Evolutionary conservation across 2,888 invertebrate species (phyloP).

Genomic region (Mythimna impura): DNA sequence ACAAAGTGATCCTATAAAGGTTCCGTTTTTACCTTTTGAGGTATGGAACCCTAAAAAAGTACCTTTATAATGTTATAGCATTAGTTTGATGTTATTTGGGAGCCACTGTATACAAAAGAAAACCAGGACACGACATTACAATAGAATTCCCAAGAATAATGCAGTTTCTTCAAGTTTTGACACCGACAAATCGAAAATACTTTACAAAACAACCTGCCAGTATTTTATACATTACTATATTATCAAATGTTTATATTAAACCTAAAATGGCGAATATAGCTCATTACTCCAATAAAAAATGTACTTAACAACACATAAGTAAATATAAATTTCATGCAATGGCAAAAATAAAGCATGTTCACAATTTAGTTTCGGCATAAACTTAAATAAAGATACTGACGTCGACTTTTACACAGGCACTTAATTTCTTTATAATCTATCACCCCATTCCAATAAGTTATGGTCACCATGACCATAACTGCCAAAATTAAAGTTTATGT

Average conservation of each 20-base stretch:
- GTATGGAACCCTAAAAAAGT: background rate
- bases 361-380: conserved; percentile 37
- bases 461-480: conserved; percentile 9
- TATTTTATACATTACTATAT: conserved; percentile 5
- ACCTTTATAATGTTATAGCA: background rate
- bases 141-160: background rate
- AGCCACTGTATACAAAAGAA: background rate
- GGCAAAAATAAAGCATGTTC: conserved; percentile 23
- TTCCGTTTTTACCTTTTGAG: no score
- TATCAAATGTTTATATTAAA: conserved; percentile 10
- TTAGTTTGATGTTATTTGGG: background rate
- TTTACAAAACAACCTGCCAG: background rate
- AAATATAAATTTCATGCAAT: conserved; percentile 45
- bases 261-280: conserved; percentile 15
- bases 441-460: conserved; percentile 31
- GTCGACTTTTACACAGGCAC: conserved; percentile 25
- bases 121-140: background rate
- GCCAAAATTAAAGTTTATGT: conserved; percentile 38
- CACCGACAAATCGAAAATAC: conserved; percentile 7
- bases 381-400: conserved; percentile 20
- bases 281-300: conserved; percentile 46
- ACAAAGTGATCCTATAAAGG: no score
- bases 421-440: conserved; percentile 38
- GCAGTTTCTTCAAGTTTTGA: background rate
- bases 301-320: conserved; percentile 28